Conservation (phyloP, 2,888 invertebrate species). For the Polydrusus pterygomalis region DNA sequence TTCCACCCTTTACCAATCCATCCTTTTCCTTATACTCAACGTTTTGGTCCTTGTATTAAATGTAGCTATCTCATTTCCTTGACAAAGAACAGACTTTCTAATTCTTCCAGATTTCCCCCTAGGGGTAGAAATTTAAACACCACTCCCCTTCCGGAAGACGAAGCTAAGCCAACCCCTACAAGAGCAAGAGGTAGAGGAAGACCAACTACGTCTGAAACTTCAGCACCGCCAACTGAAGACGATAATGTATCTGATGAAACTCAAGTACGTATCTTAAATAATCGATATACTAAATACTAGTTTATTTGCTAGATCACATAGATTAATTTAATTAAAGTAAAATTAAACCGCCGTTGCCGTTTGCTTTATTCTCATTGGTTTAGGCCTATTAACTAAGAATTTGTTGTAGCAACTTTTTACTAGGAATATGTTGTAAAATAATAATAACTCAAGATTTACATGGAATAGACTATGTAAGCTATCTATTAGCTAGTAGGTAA, state of each 20-base stretch:
- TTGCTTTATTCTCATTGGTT: no score
- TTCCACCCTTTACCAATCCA: no score
- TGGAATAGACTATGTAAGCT: no score
- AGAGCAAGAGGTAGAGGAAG: constrained; percentile 72
- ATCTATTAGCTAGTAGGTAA: no score
- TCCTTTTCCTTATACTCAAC: background rate
- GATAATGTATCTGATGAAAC: constrained; percentile 70
- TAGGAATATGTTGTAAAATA: no score
- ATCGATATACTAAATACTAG: no score
- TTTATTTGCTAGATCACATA: no score
- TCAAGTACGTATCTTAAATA: constrained; percentile 64
- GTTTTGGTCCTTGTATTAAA: constrained; percentile 1
- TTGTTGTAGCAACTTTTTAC: no score
- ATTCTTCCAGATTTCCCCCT: constrained; percentile 54
- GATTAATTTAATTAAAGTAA: no score
- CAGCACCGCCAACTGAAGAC: constrained; percentile 58
- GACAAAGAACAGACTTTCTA: constrained; percentile 49
- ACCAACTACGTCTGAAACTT: constrained; percentile 64
- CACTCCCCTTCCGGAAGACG: constrained; percentile 71
- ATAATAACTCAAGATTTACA: no score
- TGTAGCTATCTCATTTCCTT: constrained; percentile 36
- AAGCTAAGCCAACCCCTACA: constrained; percentile 63
- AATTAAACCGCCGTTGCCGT: no score
- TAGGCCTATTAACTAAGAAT: no score
- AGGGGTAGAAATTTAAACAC: constrained; percentile 77